Base-by-base conservation (phyloP, 30 jellyfish, hydroid and myxozoan species). In the Pelagia noctiluca region DNA sequence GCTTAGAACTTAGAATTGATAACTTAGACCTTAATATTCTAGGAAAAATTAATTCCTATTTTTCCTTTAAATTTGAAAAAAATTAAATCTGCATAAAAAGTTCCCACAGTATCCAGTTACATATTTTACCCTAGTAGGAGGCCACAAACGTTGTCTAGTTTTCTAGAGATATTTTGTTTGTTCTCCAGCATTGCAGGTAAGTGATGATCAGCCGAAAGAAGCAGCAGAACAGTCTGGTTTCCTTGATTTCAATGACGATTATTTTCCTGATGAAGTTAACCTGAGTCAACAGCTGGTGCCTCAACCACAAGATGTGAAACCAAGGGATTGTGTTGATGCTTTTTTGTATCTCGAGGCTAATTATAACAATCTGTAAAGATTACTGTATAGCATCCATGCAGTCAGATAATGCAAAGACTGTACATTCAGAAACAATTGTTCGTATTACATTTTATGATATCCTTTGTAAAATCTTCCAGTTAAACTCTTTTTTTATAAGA, bases 231-330 rank as follows among this genome's bases (percentile, higher is more conserved):
- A 42, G 57, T 42, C 57, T 42, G 57, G 57, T 42, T 42, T 42
- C 12, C 57, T 42, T 42, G 57, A 42, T 42, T 42, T 42, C 57
- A 42, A 42, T 42, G 57, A 42, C 57, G 16, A 42, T 42, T 42
- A 42, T 42, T 5, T 42, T 42, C 57, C 57, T 42, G 57, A 42
- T 42, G 57, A 42, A 42, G 57, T 42, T 42, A 42, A 16, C 57
- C 57, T 42, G 57, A 42, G 57, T 42, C 57, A 42, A 42, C 57
- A 42, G 57, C 57, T 42, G 57, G 57, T 42, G 57, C 57, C 57
- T 42, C 57, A 42, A 42, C 57, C 57, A 42, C 57, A 42, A 42
- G 57, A 42, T 42, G 57, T 42, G 57, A 42, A 42, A 42, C 57
- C 57, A 42, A 42, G 57, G 57, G 57, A 42, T 42, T 42, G 57